Evolutionary conservation across 2,888 invertebrate species (phyloP).

Genomic region (Shargacucullia verbasci): DNA sequence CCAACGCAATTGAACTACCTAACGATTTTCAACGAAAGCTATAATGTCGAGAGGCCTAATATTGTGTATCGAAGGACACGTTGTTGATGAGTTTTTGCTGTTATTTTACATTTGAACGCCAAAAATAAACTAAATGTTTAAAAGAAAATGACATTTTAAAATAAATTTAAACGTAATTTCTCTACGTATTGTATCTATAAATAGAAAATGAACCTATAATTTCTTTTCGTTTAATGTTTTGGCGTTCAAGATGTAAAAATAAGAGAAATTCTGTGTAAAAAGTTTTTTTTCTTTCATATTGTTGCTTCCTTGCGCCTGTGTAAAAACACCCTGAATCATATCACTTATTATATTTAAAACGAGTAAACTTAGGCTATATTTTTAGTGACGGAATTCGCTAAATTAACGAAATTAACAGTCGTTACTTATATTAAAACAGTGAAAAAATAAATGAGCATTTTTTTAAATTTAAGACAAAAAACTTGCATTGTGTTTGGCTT

Average conservation of each 20-base stretch:
- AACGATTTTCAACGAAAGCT: conserved; percentile 66
- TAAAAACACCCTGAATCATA: conserved; percentile 83
- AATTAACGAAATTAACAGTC: conserved; percentile 67
- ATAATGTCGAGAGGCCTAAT: conserved; percentile 68
- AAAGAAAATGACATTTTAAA: too few relatives aligned
- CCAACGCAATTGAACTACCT: conserved; percentile 31
- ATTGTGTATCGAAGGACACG: conserved; percentile 62
- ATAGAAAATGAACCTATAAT: too few relatives aligned
- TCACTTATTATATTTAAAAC: conserved; percentile 76
- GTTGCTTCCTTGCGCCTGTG: conserved; percentile 69
- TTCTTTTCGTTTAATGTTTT: neutral
- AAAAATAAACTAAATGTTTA: neutral
- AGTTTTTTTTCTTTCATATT: conserved; percentile 59
- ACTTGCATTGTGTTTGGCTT: conserved; percentile 40
- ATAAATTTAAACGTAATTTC: too few relatives aligned
- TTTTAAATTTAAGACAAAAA: conserved; percentile 32
- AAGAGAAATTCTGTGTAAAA: conserved; percentile 47
- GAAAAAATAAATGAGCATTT: conserved; percentile 1
- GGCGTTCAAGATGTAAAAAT: conserved; percentile 19
- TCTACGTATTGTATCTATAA: too few relatives aligned
- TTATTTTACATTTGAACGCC: conserved; percentile 23
- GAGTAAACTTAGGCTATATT: conserved; percentile 75
- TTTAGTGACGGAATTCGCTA: conserved; percentile 73
- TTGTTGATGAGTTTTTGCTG: conserved; percentile 49
- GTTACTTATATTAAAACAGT: conserved; percentile 60